Base-by-base conservation (phyloP, 2,797 vertebrate species). In the Sebastiscus albofasciatus region DNA sequence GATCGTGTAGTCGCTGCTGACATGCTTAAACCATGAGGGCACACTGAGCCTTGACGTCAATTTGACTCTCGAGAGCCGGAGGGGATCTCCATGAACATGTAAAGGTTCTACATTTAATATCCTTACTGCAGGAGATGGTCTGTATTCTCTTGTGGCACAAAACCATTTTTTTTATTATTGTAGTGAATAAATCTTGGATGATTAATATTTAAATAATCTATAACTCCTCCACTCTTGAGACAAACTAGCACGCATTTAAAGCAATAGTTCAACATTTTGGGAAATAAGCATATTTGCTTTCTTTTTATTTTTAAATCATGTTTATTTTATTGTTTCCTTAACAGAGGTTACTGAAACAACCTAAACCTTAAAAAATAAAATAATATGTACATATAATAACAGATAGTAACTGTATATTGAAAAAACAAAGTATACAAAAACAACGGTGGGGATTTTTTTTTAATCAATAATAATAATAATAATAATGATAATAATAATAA, bases 1-100 rank as follows among this genome's bases (percentile, higher is more conserved):
- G 79, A 92, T 91, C 87, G 80, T 78, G 74, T 68, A 85, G 78
- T 89, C 75, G 69, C 76, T 75, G 85, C 86, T 92, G 89, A 90
- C 89, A 91, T 88, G 84, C 81, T 91, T 80, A 82, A 93, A 90
- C 65, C 73, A 77, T 79, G 74, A 87, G 76, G 67, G 34, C 85
- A 80, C 72, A 36, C 65, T 66, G 59, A 84, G 67, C 62, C 49
- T 64, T 77, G 60, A 77, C 22, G 49, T 86, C 68, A 70, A 27
- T 80, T 34, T 64, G 52, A 87, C 80, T 88, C 87, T 10, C 5
- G 67, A 83, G 85, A 79, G 60, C 60, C 65, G 34, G 58, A 79
- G 77, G 86, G 77, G 61, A 85, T 71, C 69, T 20, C 65, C 29
- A 26, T 49, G 61, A 75, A 79, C 78, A 80, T 80, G 76, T 12